A percentile compares a stretch with the other conserved stretches of the same genome.
These are phyloP conservation scores for Epinephelus coioides DNA, from an alignment of 2,797 vertebrate species.

Conservation along the genomic window DNA sequence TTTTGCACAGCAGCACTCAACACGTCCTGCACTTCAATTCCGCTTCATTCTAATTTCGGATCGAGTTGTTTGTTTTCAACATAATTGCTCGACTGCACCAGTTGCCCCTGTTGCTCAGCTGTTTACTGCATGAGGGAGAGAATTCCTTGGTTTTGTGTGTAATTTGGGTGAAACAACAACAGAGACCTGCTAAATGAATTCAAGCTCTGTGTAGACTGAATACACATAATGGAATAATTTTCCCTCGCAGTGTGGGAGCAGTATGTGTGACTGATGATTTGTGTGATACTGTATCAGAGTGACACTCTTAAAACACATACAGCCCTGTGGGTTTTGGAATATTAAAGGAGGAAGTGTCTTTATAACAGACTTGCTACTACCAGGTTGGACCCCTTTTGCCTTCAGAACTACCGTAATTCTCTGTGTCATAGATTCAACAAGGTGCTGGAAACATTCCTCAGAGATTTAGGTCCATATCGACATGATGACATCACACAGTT, in stretches of 20 bases:
- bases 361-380: not conserved
- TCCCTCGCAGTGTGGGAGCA: not conserved
- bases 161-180: not conserved
- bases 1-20: conserved; percentile 25
- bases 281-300: conserved; percentile 6
- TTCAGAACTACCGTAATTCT: too few relatives aligned
- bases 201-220: conserved; percentile 1
- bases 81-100: conserved; percentile 31
- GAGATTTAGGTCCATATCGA: too few relatives aligned
- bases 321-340: not conserved
- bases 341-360: not conserved
- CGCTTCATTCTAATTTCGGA: conserved; percentile 24
- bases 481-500: too few relatives aligned
- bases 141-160: conserved; percentile 5
- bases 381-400: too few relatives aligned
- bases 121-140: conserved; percentile 7
- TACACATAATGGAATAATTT: conserved; percentile 8
- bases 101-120: conserved; percentile 23
- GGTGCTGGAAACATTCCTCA: too few relatives aligned
- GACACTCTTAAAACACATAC: not conserved
- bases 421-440: too few relatives aligned
- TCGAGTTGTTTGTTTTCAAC: conserved; percentile 36
- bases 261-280: conserved; percentile 13
- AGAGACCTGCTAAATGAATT: not conserved
- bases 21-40: conserved; percentile 6